Base-by-base conservation (phyloP, 2,797 vertebrate genomes). In the Pseudomugil gertrudae region DNA sequence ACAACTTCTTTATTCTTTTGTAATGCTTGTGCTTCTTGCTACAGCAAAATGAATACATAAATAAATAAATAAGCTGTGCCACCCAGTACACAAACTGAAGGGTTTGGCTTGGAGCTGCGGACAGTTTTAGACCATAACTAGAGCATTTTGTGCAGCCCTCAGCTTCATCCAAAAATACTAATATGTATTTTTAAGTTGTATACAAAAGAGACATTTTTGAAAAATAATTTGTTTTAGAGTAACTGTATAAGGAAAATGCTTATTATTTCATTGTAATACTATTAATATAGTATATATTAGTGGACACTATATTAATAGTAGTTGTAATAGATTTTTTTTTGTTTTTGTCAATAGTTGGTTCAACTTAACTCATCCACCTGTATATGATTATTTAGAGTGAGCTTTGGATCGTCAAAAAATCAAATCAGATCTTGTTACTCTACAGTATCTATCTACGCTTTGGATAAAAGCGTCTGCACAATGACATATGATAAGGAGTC, bases 1-100 rank as follows among this genome's bases (percentile, higher is more conserved):
- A 45, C 79, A 86, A 84, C 76, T 51, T 85, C 57, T 66, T 66
- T 45, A 69, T 81, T 72, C 63, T 79, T 74, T 62, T 4, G 35
- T 75, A 61, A 71, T 77, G 74, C 72, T 84, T 78, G 40, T 55
- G 45, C 23, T 24, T 58, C 55, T 66, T 5, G 47, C 47, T 68
- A 50, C 60, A 55, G 51, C 51, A 45, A 21, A 45, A 45, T 45
- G 17, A 45, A 40, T 40, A 2, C 17, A 21, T 45, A 45, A 45
- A 21, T 45, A 58, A 54, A n/a, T n/a, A n/a, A n/a, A n/a, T n/a
- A 55, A 57, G 59, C 40, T 27, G 21, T 58, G 24, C 57, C 59
- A 38, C 51, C 45, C 57, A 56, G 56, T 70, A 63, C 48, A 71
- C 63, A 80, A 61, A 62, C 63, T 53, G 45, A 23, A 33, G 29